Evolutionary conservation across 2,888 invertebrate species (phyloP), one percentile per base, ranked within the genome.

Genomic region (Tanytarsus gracilentus): DNA sequence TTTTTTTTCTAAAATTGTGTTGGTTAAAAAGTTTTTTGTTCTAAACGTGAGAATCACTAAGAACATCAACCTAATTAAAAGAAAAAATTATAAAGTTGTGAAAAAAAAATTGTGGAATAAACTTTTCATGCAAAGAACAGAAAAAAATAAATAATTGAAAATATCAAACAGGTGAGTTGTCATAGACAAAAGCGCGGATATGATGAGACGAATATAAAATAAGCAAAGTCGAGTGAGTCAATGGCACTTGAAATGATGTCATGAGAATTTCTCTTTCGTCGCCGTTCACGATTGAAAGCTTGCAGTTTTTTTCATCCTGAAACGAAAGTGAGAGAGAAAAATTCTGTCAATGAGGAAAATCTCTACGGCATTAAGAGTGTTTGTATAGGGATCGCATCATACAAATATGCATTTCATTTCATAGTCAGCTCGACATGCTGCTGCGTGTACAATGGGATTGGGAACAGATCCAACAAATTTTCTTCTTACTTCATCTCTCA

Each of bases 241-340:
- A 49, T 49, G 26, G 26, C 49, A 49, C 26, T 49, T 14, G 25
- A 49, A 25, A 49, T 26, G 49, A 49, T 49, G 49, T 49, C 49
- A 26, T 21, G 49, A 49, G 49, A n/a, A 49, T 49, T n/a, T 49
- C 18, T 44, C 21, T 8, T 44, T n/a, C n/a, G n/a, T n/a, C n/a
- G n/a, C n/a, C n/a, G n/a, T n/a, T n/a, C n/a, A n/a, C n/a, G n/a
- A n/a, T n/a, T n/a, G n/a, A n/a, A n/a, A n/a, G n/a, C n/a, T n/a
- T n/a, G n/a, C n/a, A n/a, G n/a, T n/a, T n/a, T n/a, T n/a, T n/a
- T n/a, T n/a, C n/a, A n/a, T n/a, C n/a, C n/a, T n/a, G n/a, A n/a
- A n/a, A n/a, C 44, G 23, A 18, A 40, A 40, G 40, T 14, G 18
- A 5, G 8, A 18, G 3, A 4, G 44, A 18, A 44, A 44, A 11